Evolutionary conservation across 2,797 vertebrate genomes (phyloP), one percentile per base, ranked within the genome.

Genomic region (Trachops cirrhosus): DNA sequence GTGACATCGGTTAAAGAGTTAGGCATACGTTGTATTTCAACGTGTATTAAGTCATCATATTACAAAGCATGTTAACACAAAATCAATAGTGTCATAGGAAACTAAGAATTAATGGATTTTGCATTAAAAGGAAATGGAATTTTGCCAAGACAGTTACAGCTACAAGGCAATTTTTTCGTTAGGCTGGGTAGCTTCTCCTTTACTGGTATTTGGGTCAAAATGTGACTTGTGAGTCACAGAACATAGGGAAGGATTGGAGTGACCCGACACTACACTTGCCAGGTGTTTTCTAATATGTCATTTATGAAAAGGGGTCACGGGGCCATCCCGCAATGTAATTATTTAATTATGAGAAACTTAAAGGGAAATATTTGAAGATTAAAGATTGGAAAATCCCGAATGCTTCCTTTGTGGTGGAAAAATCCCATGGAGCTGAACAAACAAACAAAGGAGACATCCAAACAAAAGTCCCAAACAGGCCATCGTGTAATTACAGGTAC

Each of bases 301-400:
- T 94, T 96, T 95, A 34, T 68, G 85, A 75, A 85, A 93, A 88
- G 12, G 50, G 57, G 79, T 78, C 67, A 73, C 74, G 18, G 83
- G 67, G 70, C 64, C 93, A 74, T 84, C 71, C 91, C 44, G 52
- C 22, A 48, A 59, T 37, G 37, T 71, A 94, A 62, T 95, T 95
- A 67, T 52, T 46, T 41, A 54, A 89, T 93, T 95, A 93, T 67
- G 59, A 96, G 93, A 97, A 97, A 94, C 86, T 91, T 97, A 95
- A 96, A 97, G 52, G 91, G 83, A 96, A 97, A 83, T 90, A 87
- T 89, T 77, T 91, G 48, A 95, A 89, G 44, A 91, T 91, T 93
- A 92, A 92, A 95, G 89, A 82, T 77, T 52, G 96, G 97, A 96
- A 97, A 98, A 97, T 96, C 97, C 95, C 95, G 44, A 94, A 29